Base-by-base conservation (phyloP, 2,888 invertebrate species). In the Leuctra nigra region DNA sequence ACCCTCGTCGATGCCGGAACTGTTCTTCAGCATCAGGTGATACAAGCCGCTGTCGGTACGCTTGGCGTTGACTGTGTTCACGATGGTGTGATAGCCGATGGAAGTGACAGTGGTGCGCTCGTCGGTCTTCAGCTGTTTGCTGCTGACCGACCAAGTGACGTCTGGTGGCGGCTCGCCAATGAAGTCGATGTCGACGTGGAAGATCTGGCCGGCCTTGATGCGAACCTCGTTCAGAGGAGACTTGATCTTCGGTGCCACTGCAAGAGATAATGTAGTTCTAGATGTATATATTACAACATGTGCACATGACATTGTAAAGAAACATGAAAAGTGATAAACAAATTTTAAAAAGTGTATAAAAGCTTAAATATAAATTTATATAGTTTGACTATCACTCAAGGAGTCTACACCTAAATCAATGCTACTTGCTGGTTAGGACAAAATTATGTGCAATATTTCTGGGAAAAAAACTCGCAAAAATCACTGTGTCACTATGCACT, bases 101-200 rank as follows among this genome's bases (percentile, higher is more conserved):
- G 93, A 86, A 1, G 92, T 90, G 3, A 94, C 82, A 0, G 94
- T 93, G 2, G 90, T 88, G 62, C 93, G 82, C 54, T 91, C 87
- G 67, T 87, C 86, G 1, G 87, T 85, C 14, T 77, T 75, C 0
- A 95, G 73, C 11, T 84, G 77, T 67, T 80, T 83, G 55, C 81
- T 82, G 59, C 85, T 86, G 60, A 83, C 81, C 24, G 85, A 87
- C 97, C 97, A 97, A 58, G 80, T 83, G 1, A 89, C 92, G 68
- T 90, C 89, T 24, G 97, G 97, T 55, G 83, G 80, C 14, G 97
- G 97, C 72, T 96, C 95, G 59, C 96, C 97, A 66, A 91, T 83
- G 67, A 91, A 97, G 68, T 92, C 86, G 41, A 96, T 87, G 67
- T 94, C 92, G 62, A 91, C 77, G 65, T 89, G 91, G 75, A 94